These are phyloP conservation scores for Stomatorhinus ivindoensis DNA, from an alignment of 2,113 vertebrate genomes.

Conservation along the genomic window DNA sequence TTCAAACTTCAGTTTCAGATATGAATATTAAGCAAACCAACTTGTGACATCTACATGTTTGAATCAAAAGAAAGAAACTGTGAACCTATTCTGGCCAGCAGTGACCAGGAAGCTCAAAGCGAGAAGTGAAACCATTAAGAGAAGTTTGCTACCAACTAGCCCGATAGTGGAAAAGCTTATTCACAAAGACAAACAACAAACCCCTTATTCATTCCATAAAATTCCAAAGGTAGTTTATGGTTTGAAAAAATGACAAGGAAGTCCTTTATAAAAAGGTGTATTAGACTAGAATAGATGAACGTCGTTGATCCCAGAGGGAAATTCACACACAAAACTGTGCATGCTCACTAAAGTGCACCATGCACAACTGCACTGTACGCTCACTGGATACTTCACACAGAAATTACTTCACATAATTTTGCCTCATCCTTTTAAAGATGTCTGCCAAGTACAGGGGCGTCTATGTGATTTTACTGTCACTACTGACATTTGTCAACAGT, in stretches of 20 bases:
- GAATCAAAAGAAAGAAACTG: background rate
- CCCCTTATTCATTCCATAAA: background rate
- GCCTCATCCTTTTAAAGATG: background rate
- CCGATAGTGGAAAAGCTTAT: background rate
- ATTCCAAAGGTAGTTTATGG: background rate
- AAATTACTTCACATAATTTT: background rate
- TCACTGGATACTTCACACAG: background rate
- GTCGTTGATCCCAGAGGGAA: background rate
- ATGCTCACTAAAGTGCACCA: background rate
- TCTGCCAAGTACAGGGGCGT: background rate
- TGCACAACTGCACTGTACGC: background rate
- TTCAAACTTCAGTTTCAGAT: background rate
- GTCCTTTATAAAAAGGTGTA: background rate
- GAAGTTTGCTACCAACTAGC: background rate
- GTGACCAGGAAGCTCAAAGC: conserved; percentile 26
- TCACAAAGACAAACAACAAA: background rate
- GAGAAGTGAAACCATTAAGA: conserved; percentile 43
- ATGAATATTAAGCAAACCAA: background rate
- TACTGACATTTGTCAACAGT: background rate
- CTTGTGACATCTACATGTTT: background rate
- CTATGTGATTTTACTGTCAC: background rate
- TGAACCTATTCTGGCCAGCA: background rate
- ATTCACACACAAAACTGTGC: background rate
- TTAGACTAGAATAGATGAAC: background rate
- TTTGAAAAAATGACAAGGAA: background rate